These are phyloP conservation scores for Anoplophora glabripennis DNA, from an alignment of 1,140 invertebrate species.

Conservation along the genomic window DNA sequence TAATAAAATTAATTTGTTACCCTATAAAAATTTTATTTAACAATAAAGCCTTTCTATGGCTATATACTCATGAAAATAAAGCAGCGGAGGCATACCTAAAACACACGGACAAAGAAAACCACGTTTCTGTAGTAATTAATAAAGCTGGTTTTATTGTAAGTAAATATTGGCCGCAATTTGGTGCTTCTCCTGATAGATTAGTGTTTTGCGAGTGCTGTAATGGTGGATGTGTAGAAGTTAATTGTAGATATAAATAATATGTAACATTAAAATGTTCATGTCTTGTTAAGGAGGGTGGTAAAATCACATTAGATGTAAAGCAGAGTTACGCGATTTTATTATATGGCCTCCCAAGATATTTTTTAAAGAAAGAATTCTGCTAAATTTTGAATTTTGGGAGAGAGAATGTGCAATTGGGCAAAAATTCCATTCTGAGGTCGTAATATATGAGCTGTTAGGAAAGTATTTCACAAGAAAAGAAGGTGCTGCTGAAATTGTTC, in stretches of 20 bases:
- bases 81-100: constrained; percentile 7
- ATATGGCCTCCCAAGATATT: neutral
- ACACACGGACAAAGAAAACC: constrained; percentile 1
- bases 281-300: neutral
- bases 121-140: neutral
- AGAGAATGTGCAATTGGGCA: neutral
- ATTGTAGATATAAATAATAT: neutral
- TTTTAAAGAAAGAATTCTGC: constrained; percentile 4
- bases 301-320: neutral
- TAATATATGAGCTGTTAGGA: constrained; percentile 3
- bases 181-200: neutral
- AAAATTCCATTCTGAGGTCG: constrained; percentile 9
- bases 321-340: constrained; percentile 1
- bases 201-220: constrained; percentile 3
- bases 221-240: neutral
- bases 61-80: constrained; percentile 3
- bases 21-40: neutral
- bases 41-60: constrained; percentile 1
- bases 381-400: constrained; percentile 4
- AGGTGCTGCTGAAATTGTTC: constrained; percentile 5
- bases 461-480: constrained; percentile 13
- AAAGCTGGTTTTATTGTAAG: neutral
- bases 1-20: constrained; percentile 11
- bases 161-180: neutral
- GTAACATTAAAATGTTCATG: constrained; percentile 1